phyloP scores from a whole-genome alignment of 2,113 vertebrate species.

The Eulemur rufifrons region DNA sequence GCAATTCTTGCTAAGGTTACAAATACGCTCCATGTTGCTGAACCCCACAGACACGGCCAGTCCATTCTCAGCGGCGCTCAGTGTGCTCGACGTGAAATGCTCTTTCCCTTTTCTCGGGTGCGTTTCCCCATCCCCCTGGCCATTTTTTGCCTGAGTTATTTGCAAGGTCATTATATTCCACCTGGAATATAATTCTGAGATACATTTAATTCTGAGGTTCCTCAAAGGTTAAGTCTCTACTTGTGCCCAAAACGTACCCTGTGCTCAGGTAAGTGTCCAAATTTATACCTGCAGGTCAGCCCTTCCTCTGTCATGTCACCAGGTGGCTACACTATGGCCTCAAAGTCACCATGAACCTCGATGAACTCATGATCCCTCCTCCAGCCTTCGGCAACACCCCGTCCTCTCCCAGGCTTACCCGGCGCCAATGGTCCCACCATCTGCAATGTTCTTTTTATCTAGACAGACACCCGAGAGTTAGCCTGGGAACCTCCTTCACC shows the following conservation, averaged over 20 bases:
- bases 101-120: background rate
- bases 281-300: background rate
- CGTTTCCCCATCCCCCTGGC: no score
- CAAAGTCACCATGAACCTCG: background rate
- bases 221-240: background rate
- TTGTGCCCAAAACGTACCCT: background rate
- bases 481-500: background rate
- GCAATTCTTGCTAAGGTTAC: background rate
- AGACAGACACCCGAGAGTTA: background rate
- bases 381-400: rapidly evolving
- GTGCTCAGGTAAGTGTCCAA: background rate
- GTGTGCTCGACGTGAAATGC: rapidly evolving
- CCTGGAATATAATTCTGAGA: background rate
- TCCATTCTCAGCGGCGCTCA: rapidly evolving
- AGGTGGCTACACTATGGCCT: background rate
- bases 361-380: rapidly evolving
- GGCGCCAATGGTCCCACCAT: rapidly evolving
- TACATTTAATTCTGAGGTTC: background rate
- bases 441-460: rapidly evolving
- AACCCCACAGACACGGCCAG: background rate
- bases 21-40: rapidly evolving
- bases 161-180: background rate
- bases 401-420: rapidly evolving
- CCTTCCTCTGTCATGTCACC: background rate
- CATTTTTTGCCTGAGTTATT: background rate